Percentiles rank a stretch among this genome's conserved stretches.
Conservation (phyloP, 2,888 invertebrate species). For the Venusia cambrica region DNA sequence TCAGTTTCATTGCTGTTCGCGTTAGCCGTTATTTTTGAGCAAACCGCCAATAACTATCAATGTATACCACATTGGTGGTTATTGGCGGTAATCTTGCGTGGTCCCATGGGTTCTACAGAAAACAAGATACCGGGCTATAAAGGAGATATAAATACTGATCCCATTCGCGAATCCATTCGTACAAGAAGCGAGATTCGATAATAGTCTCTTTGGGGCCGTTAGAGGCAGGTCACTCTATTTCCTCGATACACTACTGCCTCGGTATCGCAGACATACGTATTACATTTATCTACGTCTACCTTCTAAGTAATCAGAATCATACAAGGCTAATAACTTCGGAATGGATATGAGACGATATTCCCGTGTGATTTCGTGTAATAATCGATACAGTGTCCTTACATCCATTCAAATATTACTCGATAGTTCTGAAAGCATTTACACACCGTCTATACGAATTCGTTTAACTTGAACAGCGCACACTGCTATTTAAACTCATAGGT, state of each 20-base stretch:
- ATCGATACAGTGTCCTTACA: slow-evolving; percentile 28
- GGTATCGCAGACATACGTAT: slow-evolving; percentile 39
- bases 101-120: slow-evolving; percentile 30
- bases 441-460: slow-evolving; percentile 24
- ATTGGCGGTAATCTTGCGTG: slow-evolving; percentile 30
- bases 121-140: slow-evolving; percentile 37
- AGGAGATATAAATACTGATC: slow-evolving; percentile 44
- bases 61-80: no score
- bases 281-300: slow-evolving; percentile 42
- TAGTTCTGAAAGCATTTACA: slow-evolving; percentile 20
- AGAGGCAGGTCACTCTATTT: slow-evolving; percentile 57
- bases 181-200: slow-evolving; percentile 52
- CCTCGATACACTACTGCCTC: slow-evolving; percentile 44
- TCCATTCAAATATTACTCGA: no score
- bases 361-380: slow-evolving; percentile 36
- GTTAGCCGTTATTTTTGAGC: slow-evolving; percentile 30
- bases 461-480: slow-evolving; percentile 41
- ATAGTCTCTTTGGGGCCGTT: slow-evolving; percentile 58
- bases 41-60: no score
- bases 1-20: slow-evolving; percentile 29
- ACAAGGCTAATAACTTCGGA: slow-evolving; percentile 52
- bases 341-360: slow-evolving; percentile 37
- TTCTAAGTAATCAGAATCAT: slow-evolving; percentile 53
- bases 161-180: slow-evolving; percentile 40
- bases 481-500: slow-evolving; percentile 43